Conservation (phyloP, 2,113 vertebrate species). For the Varanus salvator region DNA sequence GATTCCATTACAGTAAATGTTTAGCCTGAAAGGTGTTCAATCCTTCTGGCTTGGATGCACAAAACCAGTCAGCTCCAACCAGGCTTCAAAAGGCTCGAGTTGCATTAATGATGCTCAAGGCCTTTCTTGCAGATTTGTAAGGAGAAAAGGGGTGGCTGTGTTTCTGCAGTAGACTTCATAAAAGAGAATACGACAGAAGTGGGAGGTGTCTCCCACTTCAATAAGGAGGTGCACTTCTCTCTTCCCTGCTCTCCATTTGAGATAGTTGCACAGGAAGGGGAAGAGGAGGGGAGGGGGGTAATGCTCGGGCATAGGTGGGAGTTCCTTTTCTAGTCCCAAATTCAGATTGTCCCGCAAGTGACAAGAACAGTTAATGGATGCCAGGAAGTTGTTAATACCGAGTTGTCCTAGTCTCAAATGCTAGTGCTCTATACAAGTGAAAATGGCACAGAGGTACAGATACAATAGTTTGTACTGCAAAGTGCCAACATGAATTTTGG, state of each 20-base stretch:
- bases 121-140: neutral
- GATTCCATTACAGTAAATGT: rapidly evolving
- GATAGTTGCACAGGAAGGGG: neutral
- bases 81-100: rapidly evolving
- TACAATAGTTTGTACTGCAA: neutral
- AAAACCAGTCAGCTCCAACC: neutral
- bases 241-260: neutral
- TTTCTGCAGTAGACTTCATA: neutral
- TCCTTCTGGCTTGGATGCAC: neutral
- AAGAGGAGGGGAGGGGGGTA: neutral
- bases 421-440: neutral
- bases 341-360: neutral
- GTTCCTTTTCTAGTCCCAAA: neutral
- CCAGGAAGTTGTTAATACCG: neutral
- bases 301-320: neutral
- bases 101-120: rapidly evolving
- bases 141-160: neutral
- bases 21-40: neutral
- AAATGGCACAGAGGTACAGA: neutral
- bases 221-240: neutral
- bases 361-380: neutral
- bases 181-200: neutral
- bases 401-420: neutral
- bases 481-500: neutral
- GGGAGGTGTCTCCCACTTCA: neutral